Evolutionary conservation across 2,888 invertebrate genomes (phyloP).

Genomic region (Brachynemurus nebulosus): DNA sequence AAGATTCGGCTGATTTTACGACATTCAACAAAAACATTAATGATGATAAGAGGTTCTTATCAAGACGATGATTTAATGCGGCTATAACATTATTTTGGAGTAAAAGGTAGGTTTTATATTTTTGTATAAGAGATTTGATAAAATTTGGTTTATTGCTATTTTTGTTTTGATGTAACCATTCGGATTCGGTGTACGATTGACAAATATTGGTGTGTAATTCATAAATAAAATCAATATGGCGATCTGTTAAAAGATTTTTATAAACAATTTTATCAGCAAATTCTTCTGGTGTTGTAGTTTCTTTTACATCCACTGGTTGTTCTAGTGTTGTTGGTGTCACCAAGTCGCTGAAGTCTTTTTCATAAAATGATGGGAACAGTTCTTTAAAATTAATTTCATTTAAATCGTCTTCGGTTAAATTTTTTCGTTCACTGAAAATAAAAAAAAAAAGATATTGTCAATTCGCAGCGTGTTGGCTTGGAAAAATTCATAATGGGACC

Average conservation of each 20-base stretch:
- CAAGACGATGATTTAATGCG: conserved; percentile 39
- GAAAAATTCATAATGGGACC: too few relatives aligned
- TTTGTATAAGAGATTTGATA: conserved; percentile 39
- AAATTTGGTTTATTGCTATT: conserved; percentile 27
- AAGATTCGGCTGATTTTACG: background rate
- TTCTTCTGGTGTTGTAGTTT: conserved; percentile 21
- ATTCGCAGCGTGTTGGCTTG: too few relatives aligned
- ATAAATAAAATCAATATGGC: conserved; percentile 44
- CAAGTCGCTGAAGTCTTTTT: conserved; percentile 57
- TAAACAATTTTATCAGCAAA: background rate
- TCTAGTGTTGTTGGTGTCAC: conserved; percentile 31
- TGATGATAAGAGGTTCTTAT: conserved; percentile 38
- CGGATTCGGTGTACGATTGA: conserved; percentile 39
- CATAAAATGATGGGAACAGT: conserved; percentile 55
- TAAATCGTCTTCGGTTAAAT: conserved; percentile 53
- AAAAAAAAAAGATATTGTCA: too few relatives aligned
- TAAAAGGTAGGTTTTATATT: conserved; percentile 43
- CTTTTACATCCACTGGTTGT: conserved; percentile 25
- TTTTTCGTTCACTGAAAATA: conserved; percentile 17
- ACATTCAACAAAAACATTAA: background rate
- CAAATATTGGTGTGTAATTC: conserved; percentile 46
- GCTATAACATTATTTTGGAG: conserved; percentile 38
- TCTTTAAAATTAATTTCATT: conserved; percentile 48
- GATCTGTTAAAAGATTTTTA: conserved; percentile 30
- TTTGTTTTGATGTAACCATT: conserved; percentile 42